Base-by-base conservation (phyloP, 2,888 invertebrate genomes). In the Drosophila infuscata region DNA sequence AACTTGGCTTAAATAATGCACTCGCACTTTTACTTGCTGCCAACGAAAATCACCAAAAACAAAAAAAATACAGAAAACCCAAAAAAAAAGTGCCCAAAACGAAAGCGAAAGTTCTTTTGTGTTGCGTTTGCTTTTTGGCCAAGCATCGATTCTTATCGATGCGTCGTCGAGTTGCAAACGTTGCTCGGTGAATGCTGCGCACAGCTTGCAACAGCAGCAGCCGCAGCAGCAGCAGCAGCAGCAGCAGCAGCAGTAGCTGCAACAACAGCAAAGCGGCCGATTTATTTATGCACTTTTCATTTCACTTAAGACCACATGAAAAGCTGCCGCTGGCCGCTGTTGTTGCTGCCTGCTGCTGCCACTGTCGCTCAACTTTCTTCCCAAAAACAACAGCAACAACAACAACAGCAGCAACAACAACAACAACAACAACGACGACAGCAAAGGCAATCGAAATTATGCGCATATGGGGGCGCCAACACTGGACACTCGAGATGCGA, bases 231-330 rank as follows among this genome's bases (percentile, higher is more conserved):
- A 43, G 20, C 43, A 11, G 36, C 52, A 52, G 32, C 36, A 7
- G 46, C 15, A 7, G n/a, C 17, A 20, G 20, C 33, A 54, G 17
- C 35, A 53, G 9, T 4, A 6, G 17, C 53, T 5, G 6, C 29
- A 20, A 4, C 48, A 17, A 8, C 66, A 36, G 58, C 57, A 52
- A 77, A 70, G 69, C 79, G 71, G 69, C 88, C 85, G 85, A 89
- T 87, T 87, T 87, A 87, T 87, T 89, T 87, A 87, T 87, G 87
- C 87, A 87, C 89, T 89, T 87, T 87, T 87, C 87, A 87, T 87
- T 89, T 87, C 83, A 87, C 87, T 86, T 82, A 87, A 84, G 60
- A 79, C 61, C 79, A 88, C 85, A 82, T 84, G 88, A 84, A 84
- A 84, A 85, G 72, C 70, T 74, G 85, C 82, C 82, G 82, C 68